Base-by-base conservation (phyloP, 2,797 vertebrate species). In the Atherinosoma microstoma region DNA sequence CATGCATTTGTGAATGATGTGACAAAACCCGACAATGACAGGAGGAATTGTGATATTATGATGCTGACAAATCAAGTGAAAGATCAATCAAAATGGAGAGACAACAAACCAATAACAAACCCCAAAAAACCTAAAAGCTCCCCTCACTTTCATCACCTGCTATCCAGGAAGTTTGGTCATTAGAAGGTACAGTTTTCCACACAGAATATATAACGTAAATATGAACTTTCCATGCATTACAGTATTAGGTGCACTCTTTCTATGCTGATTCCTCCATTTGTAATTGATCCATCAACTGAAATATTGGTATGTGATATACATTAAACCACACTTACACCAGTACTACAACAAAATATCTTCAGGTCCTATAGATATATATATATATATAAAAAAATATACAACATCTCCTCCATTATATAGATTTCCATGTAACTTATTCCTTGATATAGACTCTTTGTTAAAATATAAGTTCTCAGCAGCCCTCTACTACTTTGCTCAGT, bases 401-500 rank as follows among this genome's bases (percentile, higher is more conserved):
- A 89, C 90, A 89, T 94, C 85, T 93, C 90, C 90, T 92, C 87
- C 84, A 67, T 92, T 87, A 91, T 89, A 94, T 89, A 92, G 91
- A 93, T 92, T 88, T 91, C 80, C 80, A 77, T 91, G 91, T 70
- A 68, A 83, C 82, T 85, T 80, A 84, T 84, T 91, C 70, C 74
- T 85, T 76, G 87, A 91, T 92, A 93, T 84, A 90, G 85, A 90
- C 82, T 92, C 85, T 93, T 87, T 88, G 88, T 91, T 45, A 94
- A 93, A 93, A 94, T 91, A 85, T 89, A 92, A 78, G 73, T 77
- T 91, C 58, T 89, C 70, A 84, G 82, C 70, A 83, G 82, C 67
- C 71, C 75, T 38, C 56, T 74, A 42, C 51, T 16, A 11, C 71
- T 84, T 74, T 79, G 79, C 79, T 83, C 82, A 88, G 87, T 81